Base-by-base conservation (phyloP, 2,888 invertebrate genomes). In the Timandra comae region DNA sequence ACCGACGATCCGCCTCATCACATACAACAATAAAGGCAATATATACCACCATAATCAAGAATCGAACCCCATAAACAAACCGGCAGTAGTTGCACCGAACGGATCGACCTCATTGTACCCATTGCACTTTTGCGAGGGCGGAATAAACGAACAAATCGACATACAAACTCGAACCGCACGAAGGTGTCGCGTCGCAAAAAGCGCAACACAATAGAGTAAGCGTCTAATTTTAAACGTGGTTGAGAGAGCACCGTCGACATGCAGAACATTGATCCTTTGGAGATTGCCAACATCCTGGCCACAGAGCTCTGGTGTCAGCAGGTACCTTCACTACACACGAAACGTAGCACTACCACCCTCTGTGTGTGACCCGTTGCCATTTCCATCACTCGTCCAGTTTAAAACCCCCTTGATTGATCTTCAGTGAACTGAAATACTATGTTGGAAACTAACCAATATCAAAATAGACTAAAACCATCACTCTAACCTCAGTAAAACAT, bases 281-380 rank as follows among this genome's bases (percentile, higher is more conserved):
- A 94, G 88, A 92, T 94, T 74, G 93, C 93, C 62, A 93, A 91
- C 85, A 92, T 93, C 82, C 89, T 94, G 67, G 93, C 93, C 68
- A 93, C 91, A 74, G 94, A 94, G 89, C 87, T 91, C 73, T 91
- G 93, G 88, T 92, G 92, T 87, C 93, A 93, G 82, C 93, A 94
- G 91, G 92, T 92, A 91, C 36, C 38, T 26, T 35, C 32, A 16
- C 21, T n/a, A 7, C 16, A 8, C 12, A 21, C 7, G 1, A 29
- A 11, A 26, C 25, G n/a, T 7, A 12, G 19, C 21, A 12, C n/a
- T n/a, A n/a, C n/a, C n/a, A n/a, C n/a, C n/a, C n/a, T n/a, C n/a
- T n/a, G n/a, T n/a, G n/a, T n/a, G n/a, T 12, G 21, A 27, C n/a
- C 9, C 12, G 3, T 26, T n/a, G n/a, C 13, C 9, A 5, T 7